A percentile compares a stretch with the other conserved stretches of the same genome.
These are phyloP conservation scores for Serrognathus titanus DNA, from an alignment of 2,888 invertebrate species.

Conservation along the genomic window DNA sequence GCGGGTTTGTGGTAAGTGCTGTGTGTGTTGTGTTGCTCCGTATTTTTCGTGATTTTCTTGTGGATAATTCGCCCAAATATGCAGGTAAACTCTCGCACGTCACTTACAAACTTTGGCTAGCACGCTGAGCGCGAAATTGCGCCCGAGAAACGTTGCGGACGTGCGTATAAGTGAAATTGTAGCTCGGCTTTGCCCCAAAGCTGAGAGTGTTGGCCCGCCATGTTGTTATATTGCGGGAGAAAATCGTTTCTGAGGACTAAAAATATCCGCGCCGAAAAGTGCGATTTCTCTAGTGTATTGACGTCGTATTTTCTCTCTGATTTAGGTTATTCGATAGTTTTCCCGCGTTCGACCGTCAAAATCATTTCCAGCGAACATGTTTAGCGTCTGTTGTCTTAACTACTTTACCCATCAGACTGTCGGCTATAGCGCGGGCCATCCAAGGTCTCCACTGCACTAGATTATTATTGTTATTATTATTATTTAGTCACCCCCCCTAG, in stretches of 20 bases:
- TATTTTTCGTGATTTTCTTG: slow-evolving; percentile 50
- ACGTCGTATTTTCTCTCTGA: slow-evolving; percentile 50
- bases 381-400: slow-evolving; percentile 44
- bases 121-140: slow-evolving; percentile 9
- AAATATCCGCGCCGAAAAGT: slow-evolving; percentile 29
- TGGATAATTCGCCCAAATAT: slow-evolving; percentile 48
- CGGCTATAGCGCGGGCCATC: slow-evolving; percentile 32
- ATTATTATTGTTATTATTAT: slow-evolving; percentile 1
- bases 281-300: slow-evolving; percentile 41
- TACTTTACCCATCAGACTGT: slow-evolving; percentile 28
- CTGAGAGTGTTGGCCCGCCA: slow-evolving; percentile 60
- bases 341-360: slow-evolving; percentile 52
- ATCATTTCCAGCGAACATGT: slow-evolving; percentile 40
- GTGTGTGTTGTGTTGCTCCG: slow-evolving; percentile 51
- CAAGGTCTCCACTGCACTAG: slow-evolving; percentile 33
- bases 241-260: slow-evolving; percentile 35
- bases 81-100: slow-evolving; percentile 43
- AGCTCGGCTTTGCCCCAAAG: slow-evolving; percentile 45
- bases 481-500: not conserved
- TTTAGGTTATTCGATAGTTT: slow-evolving; percentile 47
- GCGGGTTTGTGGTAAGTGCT: slow-evolving; percentile 49
- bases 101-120: slow-evolving; percentile 1
- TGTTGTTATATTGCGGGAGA: slow-evolving; percentile 63
- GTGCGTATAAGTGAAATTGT: slow-evolving; percentile 35
- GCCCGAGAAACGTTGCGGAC: slow-evolving; percentile 14